Base-by-base conservation (phyloP, 2,888 invertebrate species). In the Drosophila barbarae region DNA sequence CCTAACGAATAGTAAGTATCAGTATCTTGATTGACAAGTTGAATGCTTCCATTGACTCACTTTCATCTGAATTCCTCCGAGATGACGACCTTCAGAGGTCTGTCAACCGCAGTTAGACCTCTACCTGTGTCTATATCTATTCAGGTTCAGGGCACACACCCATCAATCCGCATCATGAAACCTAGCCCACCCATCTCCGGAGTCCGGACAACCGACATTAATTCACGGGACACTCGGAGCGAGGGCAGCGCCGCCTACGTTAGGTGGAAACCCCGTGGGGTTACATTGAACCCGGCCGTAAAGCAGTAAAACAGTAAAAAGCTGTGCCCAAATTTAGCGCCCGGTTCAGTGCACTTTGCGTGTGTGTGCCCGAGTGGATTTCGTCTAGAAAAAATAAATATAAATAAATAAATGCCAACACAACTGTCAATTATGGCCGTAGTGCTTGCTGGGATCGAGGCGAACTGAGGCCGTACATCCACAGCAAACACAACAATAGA, bases 391-490 rank as follows among this genome's bases (percentile, higher is more conserved):
- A 65, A 63, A 58, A 60, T 30, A 41, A 26, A 58, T 53, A 42
- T n/a, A 63, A 69, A 63, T 64, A 59, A 73, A 69, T 72, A 76
- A 76, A 76, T 72, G 73, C 80, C 77, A 67, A 74, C 74, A 72
- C 77, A 82, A 79, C 79, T 78, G 79, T 79, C 79, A 79, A 79
- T 79, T 79, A 79, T 77, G 75, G 73, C 56, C 68, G 69, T 61
- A 71, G 74, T 68, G 73, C 63, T 65, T 72, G 69, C 68, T 60
- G 67, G 68, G 60, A 44, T 28, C 49, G 44, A 56, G 46, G 46
- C 39, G n/a, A 18, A 36, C 46, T 56, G 59, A 56, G 56, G 59
- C 56, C 59, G 46, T 46, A 32, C 61, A 63, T 58, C 41, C 41
- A 58, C 47, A 23, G 28, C 61, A 41, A 18, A 44, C 28, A 38